Evolutionary conservation across 2,113 vertebrate genomes (phyloP), one percentile per base, ranked within the genome.

Genomic region (Mormyrus lacerda): DNA sequence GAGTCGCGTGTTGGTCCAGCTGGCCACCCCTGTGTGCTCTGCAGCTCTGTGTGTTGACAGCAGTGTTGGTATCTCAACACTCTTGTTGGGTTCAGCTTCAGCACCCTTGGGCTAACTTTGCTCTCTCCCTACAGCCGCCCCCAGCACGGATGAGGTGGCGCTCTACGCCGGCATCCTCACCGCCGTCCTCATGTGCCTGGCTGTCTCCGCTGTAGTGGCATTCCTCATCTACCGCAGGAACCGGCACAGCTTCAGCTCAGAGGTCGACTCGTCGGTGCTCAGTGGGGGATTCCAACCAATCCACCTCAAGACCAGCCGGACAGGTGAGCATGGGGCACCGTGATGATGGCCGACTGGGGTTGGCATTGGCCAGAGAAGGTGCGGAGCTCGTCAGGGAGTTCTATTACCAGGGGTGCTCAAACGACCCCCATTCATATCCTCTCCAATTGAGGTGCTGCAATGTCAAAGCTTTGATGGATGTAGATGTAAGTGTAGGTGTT

Each of bases 271-370:
- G 19, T 97, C 97, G 0, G 97, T 97, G 0, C 95, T 97, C 11
- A 98, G 97, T 0, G 97, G 97, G 7, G 97, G 97, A 45, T 98
- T 98, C 90, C 97, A 98, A 90, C 96, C 97, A 0, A 97, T 97
- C 90, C 97, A 95, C 91, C 97, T 98, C 93, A 98, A 98, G 94
- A 97, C 97, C 53, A 96, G 97, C 4, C 96, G 97, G 61, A 97
- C 97, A 96, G 97, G 97, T 98, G 48, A 92, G 96, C 92, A 31
- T 9, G 3, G n/a, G 47, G 31, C 50, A n/a, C 27, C 27, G 1
- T 35, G 2, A 48, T 7, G 13, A 42, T 50, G 19, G n/a, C 13
- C n/a, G 17, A 3, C 15, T 35, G 21, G 53, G 15, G 45, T 50
- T 51, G n/a, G 27, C 45, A 1, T 45, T 85, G 5, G 45, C 84